Evolutionary conservation across 2,797 vertebrate genomes (phyloP).

Genomic region (Champsocephalus gunnari): DNA sequence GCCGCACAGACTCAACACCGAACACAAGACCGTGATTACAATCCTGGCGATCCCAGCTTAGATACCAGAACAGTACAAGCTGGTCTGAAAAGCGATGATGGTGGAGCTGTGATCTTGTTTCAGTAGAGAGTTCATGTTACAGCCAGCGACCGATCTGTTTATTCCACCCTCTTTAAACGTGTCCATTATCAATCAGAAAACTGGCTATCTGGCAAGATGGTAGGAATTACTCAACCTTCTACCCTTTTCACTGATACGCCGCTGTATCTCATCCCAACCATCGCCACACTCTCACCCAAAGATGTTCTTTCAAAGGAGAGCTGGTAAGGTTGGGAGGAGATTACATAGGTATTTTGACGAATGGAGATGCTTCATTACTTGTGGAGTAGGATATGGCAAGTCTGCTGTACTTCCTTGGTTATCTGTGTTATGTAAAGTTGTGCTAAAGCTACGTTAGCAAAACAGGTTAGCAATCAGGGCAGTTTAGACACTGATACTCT

Average conservation of each 20-base stretch:
- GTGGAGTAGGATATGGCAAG: constrained; percentile 17
- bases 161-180: constrained; percentile 51
- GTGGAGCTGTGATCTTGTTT: constrained; percentile 64
- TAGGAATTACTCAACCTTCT: constrained; percentile 43
- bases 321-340: constrained; percentile 26
- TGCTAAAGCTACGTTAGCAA: constrained; percentile 48
- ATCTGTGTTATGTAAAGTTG: constrained; percentile 27
- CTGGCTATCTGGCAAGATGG: constrained; percentile 40
- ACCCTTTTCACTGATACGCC: constrained; percentile 18
- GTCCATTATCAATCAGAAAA: constrained; percentile 43
- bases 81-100: constrained; percentile 77
- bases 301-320: constrained; percentile 32
- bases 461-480: constrained; percentile 42
- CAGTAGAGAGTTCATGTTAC: constrained; percentile 60
- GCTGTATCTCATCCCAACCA: constrained; percentile 45
- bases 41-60: constrained; percentile 72
- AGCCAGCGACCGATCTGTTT: constrained; percentile 54
- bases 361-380: constrained; percentile 31
- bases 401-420: constrained; percentile 27
- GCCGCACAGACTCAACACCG: constrained; percentile 80
- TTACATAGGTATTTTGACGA: constrained; percentile 41
- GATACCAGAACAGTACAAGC: constrained; percentile 69
- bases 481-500: constrained; percentile 11
- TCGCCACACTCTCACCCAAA: constrained; percentile 29
- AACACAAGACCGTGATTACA: constrained; percentile 66